Conservation (phyloP, 1,140 invertebrate species). For the Macrosteles quadrilineatus region DNA sequence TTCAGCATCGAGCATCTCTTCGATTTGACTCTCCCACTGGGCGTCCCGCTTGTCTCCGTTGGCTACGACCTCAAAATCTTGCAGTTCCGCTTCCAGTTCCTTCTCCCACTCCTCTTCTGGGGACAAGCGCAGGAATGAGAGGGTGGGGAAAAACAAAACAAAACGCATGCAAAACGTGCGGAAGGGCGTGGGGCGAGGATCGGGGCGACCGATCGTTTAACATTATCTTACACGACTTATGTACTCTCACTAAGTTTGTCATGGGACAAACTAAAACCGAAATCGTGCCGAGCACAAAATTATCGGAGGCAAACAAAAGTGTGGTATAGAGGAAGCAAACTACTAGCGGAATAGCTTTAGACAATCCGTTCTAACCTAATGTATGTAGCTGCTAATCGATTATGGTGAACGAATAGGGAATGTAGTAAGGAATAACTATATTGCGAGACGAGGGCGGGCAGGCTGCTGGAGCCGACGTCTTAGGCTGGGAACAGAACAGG, state of each 20-base stretch:
- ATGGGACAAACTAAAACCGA: too few species aligned
- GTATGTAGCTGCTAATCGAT: background rate
- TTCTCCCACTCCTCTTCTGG: constrained; percentile 91
- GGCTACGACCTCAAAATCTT: constrained; percentile 86
- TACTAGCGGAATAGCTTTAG: background rate
- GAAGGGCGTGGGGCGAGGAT: too few species aligned
- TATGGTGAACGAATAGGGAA: background rate
- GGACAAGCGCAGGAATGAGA: constrained; percentile 37
- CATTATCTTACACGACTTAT: too few species aligned
- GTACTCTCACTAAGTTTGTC: too few species aligned
- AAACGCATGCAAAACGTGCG: constrained; percentile 1
- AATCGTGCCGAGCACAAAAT: too few species aligned
- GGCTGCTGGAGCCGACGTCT: background rate
- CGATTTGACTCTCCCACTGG: constrained; percentile 27
- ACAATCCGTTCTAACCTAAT: background rate
- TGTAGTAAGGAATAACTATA: background rate
- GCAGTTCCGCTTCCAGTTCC: constrained; percentile 87
- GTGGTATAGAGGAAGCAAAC: too few species aligned
- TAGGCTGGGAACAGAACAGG: constrained; percentile 10
- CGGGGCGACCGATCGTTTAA: too few species aligned
- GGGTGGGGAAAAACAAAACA: constrained; percentile 27
- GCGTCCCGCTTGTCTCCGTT: constrained; percentile 45
- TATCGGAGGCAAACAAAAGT: too few species aligned
- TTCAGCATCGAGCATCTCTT: constrained; percentile 30
- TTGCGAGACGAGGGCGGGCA: background rate